Percentiles rank a stretch among this genome's conserved stretches.
These are phyloP conservation scores for Uropsilus gracilis DNA, from an alignment of 2,113 vertebrate genomes.

Conservation along the genomic window DNA sequence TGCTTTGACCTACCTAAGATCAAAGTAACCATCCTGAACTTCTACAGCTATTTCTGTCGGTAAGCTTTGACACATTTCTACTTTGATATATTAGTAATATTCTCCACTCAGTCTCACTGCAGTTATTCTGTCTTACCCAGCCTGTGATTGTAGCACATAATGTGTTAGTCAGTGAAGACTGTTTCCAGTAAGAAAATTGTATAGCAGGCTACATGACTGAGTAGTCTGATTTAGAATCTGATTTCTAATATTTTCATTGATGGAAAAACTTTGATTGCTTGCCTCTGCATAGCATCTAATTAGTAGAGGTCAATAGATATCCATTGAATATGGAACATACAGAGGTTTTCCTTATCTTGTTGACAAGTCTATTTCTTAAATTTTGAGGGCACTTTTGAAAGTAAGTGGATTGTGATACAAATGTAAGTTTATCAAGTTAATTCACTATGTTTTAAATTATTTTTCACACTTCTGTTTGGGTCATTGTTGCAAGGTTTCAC, in stretches of 20 bases:
- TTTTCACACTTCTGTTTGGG: neutral
- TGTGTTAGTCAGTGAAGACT: neutral
- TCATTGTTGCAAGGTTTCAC: neutral
- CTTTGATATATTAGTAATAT: neutral
- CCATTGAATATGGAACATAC: neutral
- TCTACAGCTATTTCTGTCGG: neutral
- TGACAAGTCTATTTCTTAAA: neutral
- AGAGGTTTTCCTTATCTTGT: neutral
- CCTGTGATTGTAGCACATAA: neutral
- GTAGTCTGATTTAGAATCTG: neutral
- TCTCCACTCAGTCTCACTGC: neutral
- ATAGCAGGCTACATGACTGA: neutral
- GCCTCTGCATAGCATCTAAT: neutral
- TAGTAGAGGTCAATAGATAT: neutral
- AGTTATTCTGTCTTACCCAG: neutral
- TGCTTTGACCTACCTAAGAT: neutral
- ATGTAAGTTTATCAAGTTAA: neutral
- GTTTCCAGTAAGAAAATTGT: conserved; percentile 19
- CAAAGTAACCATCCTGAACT: neutral
- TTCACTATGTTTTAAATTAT: neutral
- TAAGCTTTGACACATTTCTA: neutral
- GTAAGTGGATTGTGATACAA: neutral
- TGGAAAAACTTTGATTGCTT: neutral
- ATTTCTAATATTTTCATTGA: neutral
- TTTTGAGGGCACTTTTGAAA: neutral